Base-by-base conservation (phyloP, 2,797 vertebrate species). In the Ceryle rudis region DNA sequence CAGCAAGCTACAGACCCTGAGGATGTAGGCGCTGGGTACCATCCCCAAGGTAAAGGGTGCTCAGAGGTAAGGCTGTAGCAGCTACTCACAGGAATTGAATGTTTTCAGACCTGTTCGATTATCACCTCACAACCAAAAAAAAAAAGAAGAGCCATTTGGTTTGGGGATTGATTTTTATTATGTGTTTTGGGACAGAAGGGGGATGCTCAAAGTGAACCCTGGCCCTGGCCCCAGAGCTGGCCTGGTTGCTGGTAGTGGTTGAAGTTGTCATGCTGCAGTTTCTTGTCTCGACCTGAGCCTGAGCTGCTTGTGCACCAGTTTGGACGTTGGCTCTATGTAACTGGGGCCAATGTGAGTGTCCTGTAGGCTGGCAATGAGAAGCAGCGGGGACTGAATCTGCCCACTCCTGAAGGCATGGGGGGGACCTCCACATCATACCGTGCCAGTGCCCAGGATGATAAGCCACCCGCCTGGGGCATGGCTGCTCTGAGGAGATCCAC, bases 311-410 rank as follows among this genome's bases (percentile, higher is more conserved):
- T 6, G 22, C 51, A 20, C 1, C 4, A 14, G 2, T 57, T 28
- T 6, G 17, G 17, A n/a, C 8, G 0, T 22, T 6, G 62, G 9
- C 6, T 46, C 51, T 28, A 2, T 3, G 1, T 39, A 25, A 31
- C 0, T 7, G 11, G 11, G 70, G 39, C 35, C 49, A 42, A 31
- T 0, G 0, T 5, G 51, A 81, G 42, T 39, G 17, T 58, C 1
- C 0, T 19, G 2, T 6, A 3, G n/a, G 52, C 35, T 4, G 1
- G 37, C 25, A 12, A 25, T 1, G 9, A 62, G 74, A 14, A 4
- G 78, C 51, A 47, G 37, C 2, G 6, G n/a, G 66, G 35, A 57
- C 47, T 6, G 35, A 39, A 42, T 1, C 46, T 58, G 39, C 37
- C 39, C 14, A 18, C 33, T 57, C n/a, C 55, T 16, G 9, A 20